Evolutionary conservation across 2,888 invertebrate species (phyloP), one percentile per base, ranked within the genome.

Genomic region (Dasysyrphus albostriatus): DNA sequence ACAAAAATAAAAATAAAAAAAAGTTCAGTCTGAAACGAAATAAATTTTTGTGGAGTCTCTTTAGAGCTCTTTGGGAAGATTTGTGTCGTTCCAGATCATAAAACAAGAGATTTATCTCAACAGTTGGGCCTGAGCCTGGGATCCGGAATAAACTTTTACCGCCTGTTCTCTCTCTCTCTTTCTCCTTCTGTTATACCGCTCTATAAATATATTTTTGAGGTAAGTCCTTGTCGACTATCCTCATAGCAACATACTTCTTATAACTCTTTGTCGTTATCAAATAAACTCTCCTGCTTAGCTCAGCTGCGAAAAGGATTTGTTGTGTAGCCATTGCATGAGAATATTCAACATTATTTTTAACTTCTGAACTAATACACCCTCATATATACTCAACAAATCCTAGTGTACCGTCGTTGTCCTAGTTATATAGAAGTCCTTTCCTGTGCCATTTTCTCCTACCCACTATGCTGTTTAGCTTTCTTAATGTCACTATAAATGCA

Each of bases 41-140:
- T 82, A 83, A 87, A 83, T 87, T 87, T 87, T 83, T 70, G 77
- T 78, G 70, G 87, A 83, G 83, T 87, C 83, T 83, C 83, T 87
- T 83, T 83, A 83, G 83, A 87, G 83, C 87, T 87, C 83, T 82
- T 87, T 78, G 82, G 87, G 83, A 87, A 87, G 83, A 87, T 87
- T 83, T 83, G 78, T 87, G 87, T 74, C 82, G 74, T 87, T 87
- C 83, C 77, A 75, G 87, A 87, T 87, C 87, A 87, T 87, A 87
- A 83, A 87, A 83, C 83, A 87, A 79, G 77, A 87, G 87, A 83
- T 87, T 87, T 87, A 87, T 87, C 82, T 79, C 83, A 87, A 85
- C 82, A 82, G 82, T 85, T 78, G 82, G 82, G 81, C 70, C 37
- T 78, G 73, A 39, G 42, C 39, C 14, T 61, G 39, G 39, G 61